Percentiles rank a stretch among this genome's conserved stretches.
Conservation (phyloP, 1,140 invertebrate genomes). For the Conus betulinus region DNA sequence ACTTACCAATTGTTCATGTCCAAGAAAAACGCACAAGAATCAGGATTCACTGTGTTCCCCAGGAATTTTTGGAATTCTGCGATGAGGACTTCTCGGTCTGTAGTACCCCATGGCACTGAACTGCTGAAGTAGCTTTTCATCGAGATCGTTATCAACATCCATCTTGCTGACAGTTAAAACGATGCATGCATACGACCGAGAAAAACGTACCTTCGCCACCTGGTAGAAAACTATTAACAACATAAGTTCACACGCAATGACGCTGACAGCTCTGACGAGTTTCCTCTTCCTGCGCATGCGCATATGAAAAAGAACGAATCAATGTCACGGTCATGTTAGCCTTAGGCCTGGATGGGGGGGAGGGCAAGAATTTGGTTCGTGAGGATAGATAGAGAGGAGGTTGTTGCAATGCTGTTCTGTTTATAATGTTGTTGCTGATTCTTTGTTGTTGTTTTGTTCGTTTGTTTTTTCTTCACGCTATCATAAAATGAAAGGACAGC, state of each 20-base stretch:
- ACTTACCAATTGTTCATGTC: conserved; percentile 98
- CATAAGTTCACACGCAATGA: conserved; percentile 37
- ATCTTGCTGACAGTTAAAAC: conserved; percentile 23
- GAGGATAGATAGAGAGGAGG: background rate
- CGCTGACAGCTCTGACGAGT: conserved; percentile 31
- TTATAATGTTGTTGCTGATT: no score
- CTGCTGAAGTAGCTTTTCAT: conserved; percentile 89
- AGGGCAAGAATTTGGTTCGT: background rate
- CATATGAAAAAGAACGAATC: background rate
- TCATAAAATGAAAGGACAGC: no score
- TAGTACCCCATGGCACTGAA: conserved; percentile 96
- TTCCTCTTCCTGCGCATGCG: conserved; percentile 32
- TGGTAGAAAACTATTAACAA: conserved; percentile 26
- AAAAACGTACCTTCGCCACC: conserved; percentile 3
- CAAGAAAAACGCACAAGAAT: conserved; percentile 93
- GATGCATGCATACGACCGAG: conserved; percentile 6
- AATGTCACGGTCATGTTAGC: no score
- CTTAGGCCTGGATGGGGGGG: background rate
- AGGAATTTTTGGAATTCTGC: conserved; percentile 92
- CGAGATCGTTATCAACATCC: conserved; percentile 76
- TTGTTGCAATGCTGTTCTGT: no score
- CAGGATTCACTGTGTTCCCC: conserved; percentile 86
- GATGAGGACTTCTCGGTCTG: conserved; percentile 95
- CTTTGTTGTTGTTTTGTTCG: no score
- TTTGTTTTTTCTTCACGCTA: no score